These are phyloP conservation scores for Steinernema hermaphroditum DNA, from an alignment of 2,888 invertebrate genomes.

Conservation along the genomic window DNA sequence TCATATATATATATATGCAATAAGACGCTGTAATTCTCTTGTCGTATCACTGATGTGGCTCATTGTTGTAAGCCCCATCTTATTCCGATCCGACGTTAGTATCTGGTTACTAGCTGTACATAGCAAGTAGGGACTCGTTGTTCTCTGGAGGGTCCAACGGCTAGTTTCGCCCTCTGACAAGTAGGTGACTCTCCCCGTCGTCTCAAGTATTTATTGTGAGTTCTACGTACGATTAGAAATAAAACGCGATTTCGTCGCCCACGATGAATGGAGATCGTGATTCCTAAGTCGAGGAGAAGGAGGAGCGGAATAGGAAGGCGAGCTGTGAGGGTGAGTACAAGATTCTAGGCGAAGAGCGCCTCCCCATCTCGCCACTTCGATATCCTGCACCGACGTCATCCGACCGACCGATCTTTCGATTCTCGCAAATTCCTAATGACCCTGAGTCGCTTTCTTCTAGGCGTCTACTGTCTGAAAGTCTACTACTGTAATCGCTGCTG, in stretches of 20 bases:
- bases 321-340: too few species aligned
- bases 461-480: too few species aligned
- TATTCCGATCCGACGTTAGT: background rate
- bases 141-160: background rate
- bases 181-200: background rate
- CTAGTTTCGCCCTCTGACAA: background rate
- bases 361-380: too few species aligned
- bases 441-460: too few species aligned
- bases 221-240: conserved; percentile 18
- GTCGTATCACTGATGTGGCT: background rate
- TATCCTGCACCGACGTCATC: too few species aligned
- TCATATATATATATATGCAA: conserved; percentile 23
- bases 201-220: conserved; percentile 11
- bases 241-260: conserved; percentile 15
- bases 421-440: too few species aligned
- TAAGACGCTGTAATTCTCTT: conserved; percentile 6
- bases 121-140: conserved; percentile 14
- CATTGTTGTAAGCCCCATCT: background rate
- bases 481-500: too few species aligned
- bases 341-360: too few species aligned
- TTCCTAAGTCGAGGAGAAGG: background rate
- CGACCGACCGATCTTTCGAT: too few species aligned
- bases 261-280: background rate
- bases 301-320: background rate
- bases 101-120: background rate